Base-by-base conservation (phyloP, 2,888 invertebrate species). In the Exocentrus adspersus region DNA sequence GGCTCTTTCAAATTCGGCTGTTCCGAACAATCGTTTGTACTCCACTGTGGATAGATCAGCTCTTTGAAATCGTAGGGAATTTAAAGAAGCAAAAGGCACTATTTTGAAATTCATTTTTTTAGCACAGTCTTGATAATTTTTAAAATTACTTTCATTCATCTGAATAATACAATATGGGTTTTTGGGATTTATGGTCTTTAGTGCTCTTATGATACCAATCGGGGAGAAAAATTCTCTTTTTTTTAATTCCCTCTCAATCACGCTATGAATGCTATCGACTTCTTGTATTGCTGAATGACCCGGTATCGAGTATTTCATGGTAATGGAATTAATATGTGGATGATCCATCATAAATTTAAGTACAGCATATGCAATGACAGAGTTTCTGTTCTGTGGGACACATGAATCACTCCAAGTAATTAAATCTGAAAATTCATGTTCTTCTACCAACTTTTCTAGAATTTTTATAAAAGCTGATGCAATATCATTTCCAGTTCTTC, bases 381-480 rank as follows among this genome's bases (percentile, higher is more conserved):
- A 62, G 51, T 72, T 70, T 7, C 67, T 48, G 50, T 72, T 72
- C 56, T 72, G 72, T 7, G 70, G 54, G 1, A 69, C 72, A 24
- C 71, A 70, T 7, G 65, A 65, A 43, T 72, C 68, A 32, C 64
- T 59, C 69, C 70, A 72, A 9, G 65, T 7, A 12, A 58, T 62
- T 1, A 70, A 6, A 1, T 61, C 24, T n/a, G 12, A n/a, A 20
- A 46, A 20, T n/a, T 46, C 46, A 46, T 37, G 10, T 3, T 37
- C 37, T 37, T 10, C 37, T 37, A 37, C 37, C 10, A 37, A 10
- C n/a, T 37, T 12, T 37, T 37, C 37, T 12, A 37, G 37, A 37
- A 37, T 37, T 12, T n/a, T 37, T 10, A 37, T 37, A 37, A 37
- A 37, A 10, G 37, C 37, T 2, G 37, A 37, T 10, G 37, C 37